These are phyloP conservation scores for Lasioglossum calceatum DNA, from an alignment of 2,888 invertebrate species.

Conservation along the genomic window DNA sequence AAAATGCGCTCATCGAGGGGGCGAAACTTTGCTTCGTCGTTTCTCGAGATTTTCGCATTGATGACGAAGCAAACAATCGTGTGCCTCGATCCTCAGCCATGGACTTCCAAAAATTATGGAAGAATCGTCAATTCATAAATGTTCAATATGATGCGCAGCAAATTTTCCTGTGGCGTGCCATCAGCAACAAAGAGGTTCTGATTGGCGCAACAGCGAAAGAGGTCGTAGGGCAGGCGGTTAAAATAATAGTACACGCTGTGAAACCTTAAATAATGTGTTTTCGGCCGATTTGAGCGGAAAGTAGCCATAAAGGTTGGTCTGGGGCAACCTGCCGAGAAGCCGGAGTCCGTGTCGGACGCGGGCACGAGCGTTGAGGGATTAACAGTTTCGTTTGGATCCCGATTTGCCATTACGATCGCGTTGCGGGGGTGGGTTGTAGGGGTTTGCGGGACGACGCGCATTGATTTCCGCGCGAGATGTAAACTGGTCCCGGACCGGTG, in stretches of 20 bases:
- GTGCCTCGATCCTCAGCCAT: no score
- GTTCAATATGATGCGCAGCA: no score
- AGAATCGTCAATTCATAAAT: no score
- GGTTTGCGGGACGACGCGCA: background rate
- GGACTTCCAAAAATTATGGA: no score
- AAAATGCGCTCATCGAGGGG: background rate
- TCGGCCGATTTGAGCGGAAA: background rate
- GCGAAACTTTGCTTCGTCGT: background rate
- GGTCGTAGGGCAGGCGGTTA: background rate
- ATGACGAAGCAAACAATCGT: background rate
- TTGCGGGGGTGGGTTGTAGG: background rate
- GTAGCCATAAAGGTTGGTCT: background rate
- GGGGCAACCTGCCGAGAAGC: background rate
- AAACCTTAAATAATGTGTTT: background rate
- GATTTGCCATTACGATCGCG: conserved; percentile 15
- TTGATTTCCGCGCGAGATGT: conserved; percentile 9
- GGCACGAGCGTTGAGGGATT: conserved; percentile 20
- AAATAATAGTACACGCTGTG: background rate
- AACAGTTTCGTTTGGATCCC: conserved; percentile 7
- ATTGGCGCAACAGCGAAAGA: no score
- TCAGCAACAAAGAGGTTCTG: no score
- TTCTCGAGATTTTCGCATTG: background rate
- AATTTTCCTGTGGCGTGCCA: background rate
- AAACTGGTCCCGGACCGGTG: conserved; percentile 14
- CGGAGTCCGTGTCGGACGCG: conserved; percentile 3